phyloP scores from a whole-genome alignment of 2,113 vertebrate genomes.

The Oreochromis tanganicae region DNA sequence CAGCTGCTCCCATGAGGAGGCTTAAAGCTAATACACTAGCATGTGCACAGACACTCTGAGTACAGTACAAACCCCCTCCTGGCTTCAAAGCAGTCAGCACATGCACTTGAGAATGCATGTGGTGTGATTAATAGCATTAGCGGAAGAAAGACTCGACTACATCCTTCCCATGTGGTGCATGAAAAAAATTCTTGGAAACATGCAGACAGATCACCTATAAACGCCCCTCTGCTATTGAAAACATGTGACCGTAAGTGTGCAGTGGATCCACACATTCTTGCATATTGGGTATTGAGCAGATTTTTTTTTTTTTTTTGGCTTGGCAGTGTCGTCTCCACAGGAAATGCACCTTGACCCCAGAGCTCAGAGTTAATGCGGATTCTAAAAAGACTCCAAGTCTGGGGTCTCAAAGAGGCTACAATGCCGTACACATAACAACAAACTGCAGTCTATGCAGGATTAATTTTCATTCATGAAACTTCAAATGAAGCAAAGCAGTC shows the following conservation, averaged over 20 bases:
- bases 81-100: conserved; percentile 39
- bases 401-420: neutral
- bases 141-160: conserved; percentile 14
- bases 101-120: conserved; percentile 24
- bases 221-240: conserved; percentile 10
- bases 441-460: neutral
- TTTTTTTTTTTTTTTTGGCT: neutral
- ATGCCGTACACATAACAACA: neutral
- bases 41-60: neutral
- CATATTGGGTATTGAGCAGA: neutral
- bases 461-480: neutral
- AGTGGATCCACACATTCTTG: conserved; percentile 28
- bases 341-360: conserved; percentile 58
- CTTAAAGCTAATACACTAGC: conserved; percentile 27
- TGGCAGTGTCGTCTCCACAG: conserved; percentile 18
- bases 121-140: conserved; percentile 63
- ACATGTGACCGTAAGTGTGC: conserved; percentile 35
- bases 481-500: neutral
- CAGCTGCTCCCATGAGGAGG: conserved; percentile 45
- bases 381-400: neutral
- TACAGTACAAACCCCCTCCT: neutral
- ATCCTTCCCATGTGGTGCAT: conserved; percentile 49
- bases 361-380: conserved; percentile 27
- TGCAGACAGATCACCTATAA: conserved; percentile 20
- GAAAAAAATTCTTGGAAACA: conserved; percentile 43